These are phyloP conservation scores for Spodoptera frugiperda DNA, from an alignment of 1,140 invertebrate species.

Conservation along the genomic window DNA sequence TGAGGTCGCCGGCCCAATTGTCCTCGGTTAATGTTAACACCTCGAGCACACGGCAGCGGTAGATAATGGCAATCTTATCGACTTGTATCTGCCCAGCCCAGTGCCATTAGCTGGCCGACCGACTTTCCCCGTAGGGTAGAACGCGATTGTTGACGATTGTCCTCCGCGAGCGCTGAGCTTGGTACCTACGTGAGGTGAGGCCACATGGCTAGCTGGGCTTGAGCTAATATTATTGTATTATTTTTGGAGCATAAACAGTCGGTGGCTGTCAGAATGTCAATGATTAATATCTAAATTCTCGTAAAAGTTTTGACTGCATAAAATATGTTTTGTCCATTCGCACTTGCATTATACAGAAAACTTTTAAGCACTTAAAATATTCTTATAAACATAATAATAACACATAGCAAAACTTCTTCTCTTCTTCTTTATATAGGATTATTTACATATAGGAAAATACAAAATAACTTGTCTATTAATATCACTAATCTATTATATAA, in stretches of 20 bases:
- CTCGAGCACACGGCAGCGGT: slow-evolving; percentile 38
- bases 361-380: too few species aligned
- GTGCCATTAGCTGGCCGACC: slow-evolving; percentile 68
- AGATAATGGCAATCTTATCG: slow-evolving; percentile 71
- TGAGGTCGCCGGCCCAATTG: slow-evolving; percentile 34
- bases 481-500: too few species aligned
- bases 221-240: not conserved
- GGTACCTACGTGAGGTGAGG: slow-evolving; percentile 21
- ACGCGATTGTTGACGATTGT: slow-evolving; percentile 62
- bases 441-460: too few species aligned
- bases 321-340: too few species aligned
- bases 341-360: too few species aligned
- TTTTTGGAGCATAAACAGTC: not conserved
- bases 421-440: too few species aligned
- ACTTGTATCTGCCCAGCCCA: slow-evolving; percentile 60
- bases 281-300: too few species aligned
- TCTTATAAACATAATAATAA: too few species aligned
- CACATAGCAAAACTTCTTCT: too few species aligned
- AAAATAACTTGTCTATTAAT: too few species aligned
- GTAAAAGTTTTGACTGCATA: too few species aligned
- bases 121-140: slow-evolving; percentile 69
- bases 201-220: slow-evolving; percentile 11
- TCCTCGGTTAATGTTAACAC: slow-evolving; percentile 43
- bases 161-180: slow-evolving; percentile 40
- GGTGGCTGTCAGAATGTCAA: too few species aligned